Percentiles rank a stretch among this genome's conserved stretches.
Conservation (phyloP, 2,888 invertebrate genomes). For the Micropterix aruncella region DNA sequence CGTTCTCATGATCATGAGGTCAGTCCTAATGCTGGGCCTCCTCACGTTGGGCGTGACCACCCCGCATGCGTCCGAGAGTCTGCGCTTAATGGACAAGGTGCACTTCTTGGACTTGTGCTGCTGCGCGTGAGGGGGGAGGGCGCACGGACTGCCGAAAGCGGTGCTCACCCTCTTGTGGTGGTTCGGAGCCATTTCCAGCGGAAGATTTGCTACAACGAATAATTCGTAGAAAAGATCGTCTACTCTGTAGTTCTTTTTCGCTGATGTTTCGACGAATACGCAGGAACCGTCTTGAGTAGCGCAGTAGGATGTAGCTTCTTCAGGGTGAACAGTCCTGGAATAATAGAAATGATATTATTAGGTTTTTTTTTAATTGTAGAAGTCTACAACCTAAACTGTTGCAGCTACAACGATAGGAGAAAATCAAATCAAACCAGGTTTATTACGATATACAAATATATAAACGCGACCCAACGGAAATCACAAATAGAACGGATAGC, state of each 20-base stretch:
- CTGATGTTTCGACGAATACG: conserved; percentile 71
- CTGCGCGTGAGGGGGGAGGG: conserved; percentile 53
- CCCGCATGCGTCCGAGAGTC: conserved; percentile 77
- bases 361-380: too few species aligned
- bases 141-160: conserved; percentile 63
- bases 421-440: too few species aligned
- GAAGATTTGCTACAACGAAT: conserved; percentile 69
- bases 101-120: conserved; percentile 56
- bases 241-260: conserved; percentile 66
- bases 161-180: conserved; percentile 70
- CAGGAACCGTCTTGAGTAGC: conserved; percentile 63
- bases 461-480: too few species aligned
- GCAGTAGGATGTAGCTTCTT: conserved; percentile 67
- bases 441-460: too few species aligned
- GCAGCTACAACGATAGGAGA: too few species aligned
- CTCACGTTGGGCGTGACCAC: conserved; percentile 81
- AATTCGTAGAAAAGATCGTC: conserved; percentile 76
- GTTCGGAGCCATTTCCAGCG: conserved; percentile 80
- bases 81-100: conserved; percentile 66
- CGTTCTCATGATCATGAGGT: conserved; percentile 76
- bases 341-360: conserved; percentile 8
- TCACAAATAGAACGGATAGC: too few species aligned
- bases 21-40: conserved; percentile 76
- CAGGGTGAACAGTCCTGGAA: conserved; percentile 56
- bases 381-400: too few species aligned